Evolutionary conservation across 1,140 invertebrate species (phyloP), one percentile per base, ranked within the genome.

Genomic region (Xylocopa sonorina): DNA sequence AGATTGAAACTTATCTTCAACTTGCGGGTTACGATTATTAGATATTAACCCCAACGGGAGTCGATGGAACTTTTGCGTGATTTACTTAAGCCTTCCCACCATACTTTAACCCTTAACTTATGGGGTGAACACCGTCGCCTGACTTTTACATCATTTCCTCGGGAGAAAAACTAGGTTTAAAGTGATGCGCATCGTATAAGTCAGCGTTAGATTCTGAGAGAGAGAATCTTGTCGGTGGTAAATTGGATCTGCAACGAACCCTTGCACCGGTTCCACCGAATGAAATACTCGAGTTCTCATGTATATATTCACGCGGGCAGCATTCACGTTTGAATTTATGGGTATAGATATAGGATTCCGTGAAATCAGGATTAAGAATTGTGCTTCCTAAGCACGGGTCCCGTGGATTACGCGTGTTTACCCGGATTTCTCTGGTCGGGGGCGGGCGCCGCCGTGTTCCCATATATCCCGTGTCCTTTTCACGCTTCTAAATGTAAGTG

Each of bases 351-450:
- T 6, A n/a, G 38, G 63, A 76, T 76, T 46, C 63, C 50, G 73
- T 76, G 73, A 57, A 76, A 76, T 76, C 63, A 14, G 73, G 73
- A 76, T 76, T 76, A 76, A 76, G 73, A 66, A 57, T 34, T 10
- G 50, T 38, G 24, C 6, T 14, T 41, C n/a, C 10, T 7, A 29
- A 73, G 16, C 62, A 6, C 27, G 63, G 50, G 4, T 9, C 34
- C n/a, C 50, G 24, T 57, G 50, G 73, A 76, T 76, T 76, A 76
- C 73, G 41, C 43, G 71, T 58, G 71, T 63, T 74, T 58, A 63
- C 71, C 58, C 43, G 71, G 71, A 41, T 63, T 63, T 74, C 29
- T 55, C 38, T 32, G 18, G 46, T 29, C 4, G 21, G 62, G 62
- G 50, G 27, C 29, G 68, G 24, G 68, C 68, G 51, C 32, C 4